Conservation (phyloP, 2,888 invertebrate species). For the Aricia artaxerxes region DNA sequence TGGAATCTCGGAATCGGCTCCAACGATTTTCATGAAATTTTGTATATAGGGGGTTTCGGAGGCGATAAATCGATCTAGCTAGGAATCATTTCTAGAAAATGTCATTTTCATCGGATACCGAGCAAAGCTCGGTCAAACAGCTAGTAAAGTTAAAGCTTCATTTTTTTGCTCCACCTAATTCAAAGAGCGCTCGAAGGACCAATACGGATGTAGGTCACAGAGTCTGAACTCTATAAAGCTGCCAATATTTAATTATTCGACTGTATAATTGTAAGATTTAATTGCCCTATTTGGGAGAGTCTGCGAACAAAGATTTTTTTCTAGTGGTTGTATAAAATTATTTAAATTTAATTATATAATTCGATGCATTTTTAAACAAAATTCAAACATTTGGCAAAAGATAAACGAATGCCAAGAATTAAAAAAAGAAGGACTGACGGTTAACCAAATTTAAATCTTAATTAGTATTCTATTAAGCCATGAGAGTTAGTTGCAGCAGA, state of each 20-base stretch:
- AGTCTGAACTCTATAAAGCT: constrained; percentile 7
- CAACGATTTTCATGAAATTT: too few species aligned
- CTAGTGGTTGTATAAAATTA: too few species aligned
- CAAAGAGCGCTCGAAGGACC: constrained; percentile 12
- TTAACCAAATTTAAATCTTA: background rate
- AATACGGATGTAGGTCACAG: constrained; percentile 3
- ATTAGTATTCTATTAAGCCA: constrained; percentile 68
- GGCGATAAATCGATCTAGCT: too few species aligned
- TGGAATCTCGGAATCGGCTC: too few species aligned
- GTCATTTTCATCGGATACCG: too few species aligned
- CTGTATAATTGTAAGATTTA: background rate
- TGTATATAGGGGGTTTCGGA: too few species aligned
- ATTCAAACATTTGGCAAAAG: background rate
- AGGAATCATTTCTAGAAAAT: too few species aligned
- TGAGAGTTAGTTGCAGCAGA: constrained; percentile 50
- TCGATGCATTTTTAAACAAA: background rate
- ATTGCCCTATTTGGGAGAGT: too few species aligned
- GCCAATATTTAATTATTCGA: constrained; percentile 16
- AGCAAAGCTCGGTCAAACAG: too few species aligned
- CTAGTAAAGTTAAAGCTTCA: background rate
- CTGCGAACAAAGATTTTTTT: too few species aligned
- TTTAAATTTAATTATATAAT: too few species aligned
- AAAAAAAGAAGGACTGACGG: background rate
- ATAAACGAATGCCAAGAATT: background rate
- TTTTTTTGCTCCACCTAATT: background rate